Evolutionary conservation across 2,888 invertebrate species (phyloP).

Genomic region (Diachrysia chrysitis): DNA sequence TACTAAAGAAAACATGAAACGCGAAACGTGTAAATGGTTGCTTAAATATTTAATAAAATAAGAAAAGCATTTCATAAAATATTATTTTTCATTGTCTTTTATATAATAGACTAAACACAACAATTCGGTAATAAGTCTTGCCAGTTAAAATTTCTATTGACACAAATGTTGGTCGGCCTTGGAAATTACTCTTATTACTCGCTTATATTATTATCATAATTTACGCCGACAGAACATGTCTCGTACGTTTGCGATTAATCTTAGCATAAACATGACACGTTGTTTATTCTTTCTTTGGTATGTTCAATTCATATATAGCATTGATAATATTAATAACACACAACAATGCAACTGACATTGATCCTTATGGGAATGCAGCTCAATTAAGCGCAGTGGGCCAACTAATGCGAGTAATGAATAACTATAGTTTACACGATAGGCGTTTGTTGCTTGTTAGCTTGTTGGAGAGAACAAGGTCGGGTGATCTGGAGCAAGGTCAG

Average conservation of each 20-base stretch:
- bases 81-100: slow-evolving; percentile 24
- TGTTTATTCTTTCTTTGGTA: slow-evolving; percentile 20
- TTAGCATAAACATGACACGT: not conserved
- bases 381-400: slow-evolving; percentile 78
- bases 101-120: slow-evolving; percentile 10
- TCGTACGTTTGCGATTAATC: slow-evolving; percentile 9
- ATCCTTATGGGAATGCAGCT: slow-evolving; percentile 73
- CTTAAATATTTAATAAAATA: too few relatives aligned
- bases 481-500: slow-evolving; percentile 85
- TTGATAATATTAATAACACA: slow-evolving; percentile 44
- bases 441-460: slow-evolving; percentile 74
- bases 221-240: slow-evolving; percentile 1
- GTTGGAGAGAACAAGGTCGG: slow-evolving; percentile 81
- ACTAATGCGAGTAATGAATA: slow-evolving; percentile 76
- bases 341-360: slow-evolving; percentile 63
- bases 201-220: slow-evolving; percentile 11
- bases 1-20: not conserved
- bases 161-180: slow-evolving; percentile 22
- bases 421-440: slow-evolving; percentile 72
- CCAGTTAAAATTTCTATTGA: slow-evolving; percentile 14
- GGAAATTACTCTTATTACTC: slow-evolving; percentile 14
- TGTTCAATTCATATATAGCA: slow-evolving; percentile 35
- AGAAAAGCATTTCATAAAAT: too few relatives aligned
- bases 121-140: slow-evolving; percentile 7
- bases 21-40: not conserved